Evolutionary conservation across 2,113 vertebrate genomes (phyloP), one percentile per base, ranked within the genome.

Genomic region (Siniperca chuatsi): DNA sequence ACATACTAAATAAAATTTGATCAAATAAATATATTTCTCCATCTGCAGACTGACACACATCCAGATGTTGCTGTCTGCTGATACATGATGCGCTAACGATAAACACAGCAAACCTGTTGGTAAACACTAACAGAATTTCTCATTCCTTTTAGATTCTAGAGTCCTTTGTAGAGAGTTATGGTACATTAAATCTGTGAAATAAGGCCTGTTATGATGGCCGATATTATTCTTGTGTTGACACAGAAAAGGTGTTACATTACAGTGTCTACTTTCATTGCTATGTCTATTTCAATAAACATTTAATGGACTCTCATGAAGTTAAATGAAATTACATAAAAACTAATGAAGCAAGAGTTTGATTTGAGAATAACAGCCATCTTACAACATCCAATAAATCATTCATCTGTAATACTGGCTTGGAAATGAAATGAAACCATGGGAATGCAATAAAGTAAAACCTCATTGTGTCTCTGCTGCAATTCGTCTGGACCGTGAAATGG

Each of bases 351-450:
- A 29, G 60, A 42, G 42, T 75, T 70, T 76, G 29, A 71, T 79
- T 81, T 85, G 52, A 81, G 62, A 78, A 71, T 70, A 77, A 85
- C 77, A 64, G 57, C 35, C 66, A 20, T 81, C 48, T 48, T 71
- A 62, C 64, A 69, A 58, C 65, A 79, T 87, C 78, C 79, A 72
- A 89, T 89, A 75, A 90, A 89, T 89, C 76, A 71, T 79, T 83
- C 67, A 75, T 83, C 40, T 9, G 40, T 71, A 69, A 79, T 79
- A 81, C 75, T 86, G 60, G 67, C 82, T 83, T 62, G 6, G 25
- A 83, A 90, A 78, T 88, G 21, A 84, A 75, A 44, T 77, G 15
- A 90, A 83, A 77, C 72, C 75, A 54, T 64, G n/a, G 61, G 66
- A 80, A 82, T 8, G 44, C 21, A 48, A 16, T 29, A 48, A 89